phyloP scores from a whole-genome alignment of 1,140 invertebrate genomes.

The Pseudachorutes palmiensis region DNA sequence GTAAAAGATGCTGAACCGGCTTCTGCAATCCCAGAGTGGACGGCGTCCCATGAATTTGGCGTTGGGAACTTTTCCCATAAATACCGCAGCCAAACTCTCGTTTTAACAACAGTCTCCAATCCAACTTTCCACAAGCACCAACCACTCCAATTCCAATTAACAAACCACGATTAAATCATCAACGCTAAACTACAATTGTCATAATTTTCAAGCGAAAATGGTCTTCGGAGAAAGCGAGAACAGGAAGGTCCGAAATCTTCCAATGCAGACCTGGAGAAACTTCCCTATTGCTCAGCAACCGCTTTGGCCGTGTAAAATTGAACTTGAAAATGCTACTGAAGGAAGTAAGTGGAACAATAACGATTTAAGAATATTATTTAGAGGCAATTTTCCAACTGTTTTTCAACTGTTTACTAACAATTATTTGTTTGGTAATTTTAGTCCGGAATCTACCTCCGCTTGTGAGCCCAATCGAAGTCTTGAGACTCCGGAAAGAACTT shows the following conservation, averaged over 20 bases:
- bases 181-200: not conserved
- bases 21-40: too few species aligned
- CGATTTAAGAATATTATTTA: not conserved
- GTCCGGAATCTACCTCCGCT: conserved; percentile 1
- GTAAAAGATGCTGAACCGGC: not conserved
- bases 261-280: not conserved
- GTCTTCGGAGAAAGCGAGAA: too few species aligned
- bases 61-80: not conserved
- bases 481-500: not conserved
- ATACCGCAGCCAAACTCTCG: not conserved
- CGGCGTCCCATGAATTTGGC: too few species aligned
- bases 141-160: not conserved
- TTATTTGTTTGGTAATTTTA: not conserved
- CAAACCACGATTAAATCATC: not conserved
- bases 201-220: not conserved
- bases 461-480: not conserved
- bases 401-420: not conserved
- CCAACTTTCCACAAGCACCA: not conserved
- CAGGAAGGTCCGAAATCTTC: not conserved
- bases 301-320: conserved; percentile 1
- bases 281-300: not conserved
- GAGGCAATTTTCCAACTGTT: not conserved
- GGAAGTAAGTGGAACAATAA: not conserved
- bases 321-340: conserved; percentile 5
- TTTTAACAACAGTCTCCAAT: not conserved